A percentile compares a stretch with the other conserved stretches of the same genome.
phyloP scores from a whole-genome alignment of 2,797 vertebrate species.

The Podargus strigoides region DNA sequence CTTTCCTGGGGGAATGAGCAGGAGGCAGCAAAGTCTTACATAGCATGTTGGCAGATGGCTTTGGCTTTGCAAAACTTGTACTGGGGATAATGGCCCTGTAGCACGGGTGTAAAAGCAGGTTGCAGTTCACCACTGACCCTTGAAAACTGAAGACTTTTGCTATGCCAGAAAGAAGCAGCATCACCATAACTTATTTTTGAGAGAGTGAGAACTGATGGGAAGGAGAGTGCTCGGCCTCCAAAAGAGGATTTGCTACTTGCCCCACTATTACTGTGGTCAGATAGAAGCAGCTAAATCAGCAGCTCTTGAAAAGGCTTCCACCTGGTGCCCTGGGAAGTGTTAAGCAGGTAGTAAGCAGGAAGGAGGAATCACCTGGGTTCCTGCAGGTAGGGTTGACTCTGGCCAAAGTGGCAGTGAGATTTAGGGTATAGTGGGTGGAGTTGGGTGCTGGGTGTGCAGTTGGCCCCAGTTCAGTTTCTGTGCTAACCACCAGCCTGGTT shows the following conservation, averaged over 20 bases:
- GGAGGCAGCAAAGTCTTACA: neutral
- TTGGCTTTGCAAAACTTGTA: neutral
- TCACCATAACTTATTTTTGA: neutral
- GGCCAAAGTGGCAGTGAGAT: neutral
- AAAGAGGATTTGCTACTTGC: neutral
- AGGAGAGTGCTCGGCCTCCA: neutral
- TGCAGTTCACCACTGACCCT: neutral
- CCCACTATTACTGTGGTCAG: neutral
- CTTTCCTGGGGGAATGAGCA: neutral
- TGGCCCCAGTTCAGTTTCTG: neutral
- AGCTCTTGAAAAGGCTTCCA: neutral
- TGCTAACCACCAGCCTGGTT: neutral
- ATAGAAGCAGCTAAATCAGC: neutral
- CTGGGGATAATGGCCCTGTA: neutral
- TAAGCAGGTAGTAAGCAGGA: neutral
- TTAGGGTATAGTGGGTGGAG: neutral
- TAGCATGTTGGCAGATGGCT: neutral
- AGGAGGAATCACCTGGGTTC: neutral
- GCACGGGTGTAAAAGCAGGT: neutral
- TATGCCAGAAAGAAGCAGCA: neutral
- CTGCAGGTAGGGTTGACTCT: neutral
- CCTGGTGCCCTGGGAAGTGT: neutral
- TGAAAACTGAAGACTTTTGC: neutral
- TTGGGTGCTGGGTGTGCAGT: neutral
- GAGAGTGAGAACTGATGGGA: neutral